Evolutionary conservation across 2,797 vertebrate genomes (phyloP), one percentile per base, ranked within the genome.

Genomic region (Aldrovandia affinis): DNA sequence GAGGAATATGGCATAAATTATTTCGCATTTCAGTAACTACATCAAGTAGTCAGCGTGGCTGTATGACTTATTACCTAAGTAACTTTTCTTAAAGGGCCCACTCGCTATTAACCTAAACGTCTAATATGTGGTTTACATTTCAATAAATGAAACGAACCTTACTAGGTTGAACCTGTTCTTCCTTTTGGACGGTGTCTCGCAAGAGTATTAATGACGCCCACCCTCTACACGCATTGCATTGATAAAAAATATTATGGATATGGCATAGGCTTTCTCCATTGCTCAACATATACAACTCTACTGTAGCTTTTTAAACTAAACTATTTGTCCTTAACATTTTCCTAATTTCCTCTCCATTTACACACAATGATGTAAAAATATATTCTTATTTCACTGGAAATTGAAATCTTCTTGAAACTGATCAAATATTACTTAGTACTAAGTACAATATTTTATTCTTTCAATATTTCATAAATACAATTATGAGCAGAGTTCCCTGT

Each of bases 41-140:
- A 83, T 63, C 83, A 79, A 36, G 75, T 79, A 39, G 78, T 59
- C 61, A 42, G 61, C n/a, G 52, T 44, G 78, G 59, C 78, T 80
- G 42, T 47, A 20, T 80, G 61, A 73, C 78, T 80, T 80, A 84
- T 68, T 73, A 78, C 50, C 44, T 50, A 70, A 84, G 68, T 84
- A 84, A 84, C 83, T 84, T 84, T 81, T 84, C 83, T 84, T 84
- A 84, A 84, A 84, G 83, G 83, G 83, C 78, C 83, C 78, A 81
- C 78, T 61, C 80, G 25, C 54, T 84, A 55, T 80, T 81, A 79
- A 28, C 4, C 9, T 5, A 78, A 63, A 33, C 28, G 28, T 44
- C 22, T 47, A 44, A 25, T 44, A 47, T 22, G 73, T n/a, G 39
- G 22, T 77, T 44, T 47, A 73, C n/a, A n/a, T n/a, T n/a, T n/a